Base-by-base conservation (phyloP, 2,888 invertebrate genomes). In the Chymomyza amoena region DNA sequence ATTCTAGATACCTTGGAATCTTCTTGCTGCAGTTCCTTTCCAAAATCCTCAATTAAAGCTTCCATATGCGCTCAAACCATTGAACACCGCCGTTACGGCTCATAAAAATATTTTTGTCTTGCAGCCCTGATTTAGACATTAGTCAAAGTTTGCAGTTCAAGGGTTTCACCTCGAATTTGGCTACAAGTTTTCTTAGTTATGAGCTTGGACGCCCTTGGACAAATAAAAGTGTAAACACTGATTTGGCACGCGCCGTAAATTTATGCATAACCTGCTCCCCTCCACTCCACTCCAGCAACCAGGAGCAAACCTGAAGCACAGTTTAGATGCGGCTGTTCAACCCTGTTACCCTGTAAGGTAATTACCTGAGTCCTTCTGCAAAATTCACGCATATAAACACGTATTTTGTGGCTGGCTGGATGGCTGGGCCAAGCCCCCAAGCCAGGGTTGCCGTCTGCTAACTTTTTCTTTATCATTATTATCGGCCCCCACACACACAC, bases 361-460 rank as follows among this genome's bases (percentile, higher is more conserved):
- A 84, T 88, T 84, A 84, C 88, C 84, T 88, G 87, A 86, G 81
- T 84, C 87, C 83, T 84, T 81, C 76, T 69, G 80, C 57, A 73
- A 83, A 83, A 83, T 78, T 73, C 82, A 81, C 85, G 89, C 89
- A 87, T 88, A 85, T 85, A 80, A 87, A 79, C 83, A 77, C 85
- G 77, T 84, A 85, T 87, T 87, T 88, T 83, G 82, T 66, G 80
- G 81, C 61, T 36, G 60, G 60, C 13, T 59, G 66, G 28, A 16
- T 50, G 57, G 32, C 32, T 50, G 16, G n/a, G 50, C 9, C 28
- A 32, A 25, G 39, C 36, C 72, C 76, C 64, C 66, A 66, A 59
- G 18, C n/a, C 36, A n/a, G 32, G 9, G 36, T 13, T 72, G 67
- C 73, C 79, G 83, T 88, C 83, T 84, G 88, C 71, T 61, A 83